Evolutionary conservation across 2,113 vertebrate species (phyloP).

Genomic region (Saguinus imperator): DNA sequence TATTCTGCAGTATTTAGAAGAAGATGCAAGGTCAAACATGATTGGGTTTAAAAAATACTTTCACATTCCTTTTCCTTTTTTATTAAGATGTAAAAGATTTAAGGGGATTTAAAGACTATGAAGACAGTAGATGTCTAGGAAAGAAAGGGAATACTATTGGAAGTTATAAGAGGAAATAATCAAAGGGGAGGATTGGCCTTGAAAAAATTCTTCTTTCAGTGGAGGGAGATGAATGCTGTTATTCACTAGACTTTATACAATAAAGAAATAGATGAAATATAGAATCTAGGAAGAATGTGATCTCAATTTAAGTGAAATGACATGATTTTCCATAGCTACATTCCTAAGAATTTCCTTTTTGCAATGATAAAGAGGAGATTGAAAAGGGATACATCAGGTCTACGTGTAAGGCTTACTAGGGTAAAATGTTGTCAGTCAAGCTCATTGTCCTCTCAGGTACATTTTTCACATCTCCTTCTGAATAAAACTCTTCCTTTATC

Average conservation of each 20-base stretch:
- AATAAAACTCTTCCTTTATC: background rate
- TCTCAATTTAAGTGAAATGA: background rate
- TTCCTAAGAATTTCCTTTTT: background rate
- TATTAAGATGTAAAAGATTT: background rate
- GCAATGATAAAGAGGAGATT: background rate
- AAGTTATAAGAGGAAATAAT: background rate
- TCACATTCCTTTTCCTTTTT: background rate
- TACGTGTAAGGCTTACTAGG: background rate
- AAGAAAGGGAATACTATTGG: background rate
- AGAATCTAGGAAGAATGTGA: background rate
- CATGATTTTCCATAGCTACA: background rate
- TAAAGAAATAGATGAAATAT: background rate
- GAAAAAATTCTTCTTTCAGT: background rate
- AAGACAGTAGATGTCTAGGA: background rate
- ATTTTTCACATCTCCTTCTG: background rate
- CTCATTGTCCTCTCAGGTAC: background rate
- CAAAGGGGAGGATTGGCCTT: background rate
- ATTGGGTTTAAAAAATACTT: background rate
- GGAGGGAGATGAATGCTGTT: background rate
- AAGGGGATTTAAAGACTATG: background rate
- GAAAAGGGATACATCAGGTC: background rate
- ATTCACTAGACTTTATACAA: background rate
- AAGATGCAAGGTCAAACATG: background rate
- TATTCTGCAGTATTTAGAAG: background rate
- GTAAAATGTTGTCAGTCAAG: background rate